Evolutionary conservation across 2,113 vertebrate genomes (phyloP).

Genomic region (Micronycteris hirsuta): DNA sequence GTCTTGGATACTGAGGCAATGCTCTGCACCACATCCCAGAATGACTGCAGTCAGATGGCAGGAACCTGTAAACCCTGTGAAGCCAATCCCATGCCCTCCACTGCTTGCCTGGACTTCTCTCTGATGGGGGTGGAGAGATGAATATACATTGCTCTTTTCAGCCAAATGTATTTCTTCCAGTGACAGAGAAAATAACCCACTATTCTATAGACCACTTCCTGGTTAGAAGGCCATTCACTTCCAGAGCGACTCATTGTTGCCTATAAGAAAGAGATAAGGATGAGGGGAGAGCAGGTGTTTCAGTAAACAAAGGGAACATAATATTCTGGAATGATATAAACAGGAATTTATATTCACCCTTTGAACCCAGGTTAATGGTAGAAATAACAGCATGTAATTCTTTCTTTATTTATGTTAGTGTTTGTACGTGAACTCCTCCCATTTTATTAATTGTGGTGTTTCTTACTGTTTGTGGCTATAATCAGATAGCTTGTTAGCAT

Average conservation of each 20-base stretch:
- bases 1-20: not conserved
- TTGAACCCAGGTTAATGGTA: not conserved
- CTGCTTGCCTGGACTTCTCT: accelerated
- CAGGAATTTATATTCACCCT: not conserved
- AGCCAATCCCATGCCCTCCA: accelerated
- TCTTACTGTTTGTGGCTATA: accelerated
- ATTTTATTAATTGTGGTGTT: accelerated
- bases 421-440: accelerated
- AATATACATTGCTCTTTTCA: accelerated
- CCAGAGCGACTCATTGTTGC: not conserved
- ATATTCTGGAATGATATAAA: not conserved
- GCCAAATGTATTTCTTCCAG: not conserved
- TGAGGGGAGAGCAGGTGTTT: not conserved
- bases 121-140: not conserved
- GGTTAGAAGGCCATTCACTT: not conserved
- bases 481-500: accelerated
- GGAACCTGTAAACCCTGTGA: not conserved
- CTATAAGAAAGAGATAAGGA: not conserved
- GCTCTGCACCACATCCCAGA: not conserved
- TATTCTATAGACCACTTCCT: not conserved
- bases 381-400: not conserved
- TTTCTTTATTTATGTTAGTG: not conserved
- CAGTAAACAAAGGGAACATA: not conserved
- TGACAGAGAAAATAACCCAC: not conserved
- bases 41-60: not conserved